Evolutionary conservation across 2,888 invertebrate species (phyloP), one percentile per base, ranked within the genome.

Genomic region (Netelia fuscicornis): DNA sequence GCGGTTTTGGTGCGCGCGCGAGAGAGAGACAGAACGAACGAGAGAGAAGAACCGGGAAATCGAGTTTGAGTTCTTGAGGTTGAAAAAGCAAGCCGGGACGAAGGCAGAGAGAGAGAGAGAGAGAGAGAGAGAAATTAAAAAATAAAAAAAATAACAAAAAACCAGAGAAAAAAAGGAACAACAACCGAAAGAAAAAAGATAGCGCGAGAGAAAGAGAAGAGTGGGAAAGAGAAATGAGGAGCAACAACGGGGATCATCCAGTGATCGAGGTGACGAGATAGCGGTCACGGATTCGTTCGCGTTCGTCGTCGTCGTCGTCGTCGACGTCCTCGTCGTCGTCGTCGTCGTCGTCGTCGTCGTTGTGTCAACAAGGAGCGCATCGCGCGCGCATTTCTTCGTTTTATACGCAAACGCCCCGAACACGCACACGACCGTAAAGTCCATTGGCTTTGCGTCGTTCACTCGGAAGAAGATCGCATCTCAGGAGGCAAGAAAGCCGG

Each of bases 251-350:
- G 78, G 68, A 85, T 82, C 80, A 84, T 81, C 82, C 78, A 20
- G 64, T 54, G 83, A 84, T 87, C 80, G 83, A 71, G 78, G 65
- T 86, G 80, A 75, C 82, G 74, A 85, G 86, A 85, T 87, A 86
- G 80, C 85, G 75, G 80, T 82, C 77, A 62, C 70, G 62, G 74
- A 81, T 83, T 85, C 70, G 30, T 30, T 30, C 30, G 30, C 30
- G 30, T 30, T 30, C 30, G 30, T 30, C 17, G 17, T 30, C 30
- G 30, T 30, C 17, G 17, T 30, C 30, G 30, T 30, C 3, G 30
- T 2, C 17, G 17, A 0, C 17, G 17, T 17, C 17, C 0, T 30
- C 30, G 30, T 3, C 30, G 30, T 30, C 30, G 30, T 30, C 30
- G 30, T 30, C 30, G 30, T 5, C 30, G 30, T 5, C 30, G 30